Conservation (phyloP, 2,888 invertebrate genomes). For the Luperina testacea region DNA sequence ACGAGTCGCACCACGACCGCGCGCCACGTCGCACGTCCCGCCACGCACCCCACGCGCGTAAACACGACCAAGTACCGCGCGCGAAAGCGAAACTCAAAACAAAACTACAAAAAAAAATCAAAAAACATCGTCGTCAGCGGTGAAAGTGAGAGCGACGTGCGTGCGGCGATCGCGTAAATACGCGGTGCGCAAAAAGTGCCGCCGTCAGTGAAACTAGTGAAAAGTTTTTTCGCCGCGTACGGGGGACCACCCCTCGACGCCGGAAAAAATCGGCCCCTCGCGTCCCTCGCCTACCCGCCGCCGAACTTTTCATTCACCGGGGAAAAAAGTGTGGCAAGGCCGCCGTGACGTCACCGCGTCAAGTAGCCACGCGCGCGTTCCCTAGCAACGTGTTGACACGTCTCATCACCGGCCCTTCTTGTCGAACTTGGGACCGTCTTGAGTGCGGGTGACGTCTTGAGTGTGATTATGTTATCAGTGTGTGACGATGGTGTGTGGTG, state of each 20-base stretch:
- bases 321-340: slow-evolving; percentile 91
- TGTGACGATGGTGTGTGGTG: slow-evolving; percentile 72
- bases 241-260: slow-evolving; percentile 87
- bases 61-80: slow-evolving; percentile 63
- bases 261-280: slow-evolving; percentile 88
- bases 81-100: slow-evolving; percentile 69
- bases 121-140: slow-evolving; percentile 69
- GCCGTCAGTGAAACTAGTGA: slow-evolving; percentile 90
- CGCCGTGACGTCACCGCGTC: slow-evolving; percentile 89
- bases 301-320: slow-evolving; percentile 92
- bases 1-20: slow-evolving; percentile 79
- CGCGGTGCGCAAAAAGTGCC: slow-evolving; percentile 88
- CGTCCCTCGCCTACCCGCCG: slow-evolving; percentile 88
- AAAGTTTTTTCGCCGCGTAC: slow-evolving; percentile 88
- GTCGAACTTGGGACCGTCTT: slow-evolving; percentile 52
- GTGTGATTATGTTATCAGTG: slow-evolving; percentile 73
- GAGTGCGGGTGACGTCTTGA: slow-evolving; percentile 57
- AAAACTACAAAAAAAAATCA: slow-evolving; percentile 69
- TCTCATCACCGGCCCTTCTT: slow-evolving; percentile 69
- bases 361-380: slow-evolving; percentile 88
- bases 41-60: slow-evolving; percentile 73
- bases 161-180: slow-evolving; percentile 86
- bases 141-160: slow-evolving; percentile 84
- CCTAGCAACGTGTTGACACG: slow-evolving; percentile 87
- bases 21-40: slow-evolving; percentile 78